phyloP scores from a whole-genome alignment of 2,888 invertebrate species.

The Melipona beecheii region DNA sequence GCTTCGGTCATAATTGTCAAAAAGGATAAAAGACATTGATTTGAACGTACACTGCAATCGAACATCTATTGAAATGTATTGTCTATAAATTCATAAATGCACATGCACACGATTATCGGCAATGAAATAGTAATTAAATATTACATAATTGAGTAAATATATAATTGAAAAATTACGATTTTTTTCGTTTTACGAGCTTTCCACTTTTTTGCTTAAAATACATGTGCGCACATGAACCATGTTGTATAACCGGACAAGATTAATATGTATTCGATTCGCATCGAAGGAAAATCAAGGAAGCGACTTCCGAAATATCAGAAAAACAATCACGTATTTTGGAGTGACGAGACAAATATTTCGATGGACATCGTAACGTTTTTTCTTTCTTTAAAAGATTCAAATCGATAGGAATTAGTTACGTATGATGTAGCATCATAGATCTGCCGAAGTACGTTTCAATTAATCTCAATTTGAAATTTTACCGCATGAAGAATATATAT shows the following conservation, averaged over 20 bases:
- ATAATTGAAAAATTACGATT: no score
- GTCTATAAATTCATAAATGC: no score
- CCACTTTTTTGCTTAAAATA: no score
- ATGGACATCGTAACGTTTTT: not conserved
- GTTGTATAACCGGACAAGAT: not conserved
- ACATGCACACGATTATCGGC: no score
- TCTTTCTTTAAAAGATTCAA: conserved; percentile 16
- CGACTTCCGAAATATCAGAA: not conserved
- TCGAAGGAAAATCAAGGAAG: not conserved
- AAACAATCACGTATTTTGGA: not conserved
- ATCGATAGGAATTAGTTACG: conserved; percentile 33
- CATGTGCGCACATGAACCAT: not conserved
- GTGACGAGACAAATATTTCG: not conserved
- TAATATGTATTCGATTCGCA: conserved; percentile 7
- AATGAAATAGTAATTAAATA: no score
- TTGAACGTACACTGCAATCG: no score
- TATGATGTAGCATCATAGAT: not conserved
- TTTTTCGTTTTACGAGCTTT: not conserved
- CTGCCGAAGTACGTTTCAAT: conserved; percentile 15
- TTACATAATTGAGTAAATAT: no score
- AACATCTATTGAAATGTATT: no score
- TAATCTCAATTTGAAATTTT: conserved; percentile 33
- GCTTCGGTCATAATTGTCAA: no score
- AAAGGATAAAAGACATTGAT: no score
- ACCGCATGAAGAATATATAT: not conserved